These are phyloP conservation scores for Mimachlamys varia DNA, from an alignment of 2,888 invertebrate genomes.

Conservation along the genomic window DNA sequence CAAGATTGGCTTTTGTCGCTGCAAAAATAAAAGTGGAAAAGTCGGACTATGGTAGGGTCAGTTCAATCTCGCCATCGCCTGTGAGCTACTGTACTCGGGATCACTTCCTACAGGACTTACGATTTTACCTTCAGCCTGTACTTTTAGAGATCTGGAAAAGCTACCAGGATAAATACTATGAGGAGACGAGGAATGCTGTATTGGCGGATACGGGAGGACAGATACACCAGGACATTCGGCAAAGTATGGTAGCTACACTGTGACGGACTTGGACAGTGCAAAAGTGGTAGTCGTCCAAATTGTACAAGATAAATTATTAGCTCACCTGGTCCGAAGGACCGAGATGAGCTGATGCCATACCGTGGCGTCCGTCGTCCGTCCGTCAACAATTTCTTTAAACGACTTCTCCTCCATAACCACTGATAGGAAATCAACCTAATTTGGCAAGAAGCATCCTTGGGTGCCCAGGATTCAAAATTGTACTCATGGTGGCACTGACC, in stretches of 20 bases:
- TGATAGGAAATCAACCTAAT: too few relatives aligned
- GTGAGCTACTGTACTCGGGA: conserved; percentile 7
- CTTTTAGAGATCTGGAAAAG: conserved; percentile 12
- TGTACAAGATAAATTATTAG: too few relatives aligned
- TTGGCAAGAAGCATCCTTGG: too few relatives aligned
- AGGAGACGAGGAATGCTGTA: neutral
- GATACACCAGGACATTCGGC: neutral
- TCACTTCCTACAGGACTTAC: neutral
- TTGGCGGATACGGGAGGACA: neutral
- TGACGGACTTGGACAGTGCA: neutral
- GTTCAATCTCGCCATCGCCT: conserved; percentile 13
- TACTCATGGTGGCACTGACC: too few relatives aligned
- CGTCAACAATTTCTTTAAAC: too few relatives aligned
- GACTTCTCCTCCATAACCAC: too few relatives aligned
- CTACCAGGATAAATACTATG: neutral
- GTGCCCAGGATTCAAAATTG: too few relatives aligned
- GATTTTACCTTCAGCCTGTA: neutral
- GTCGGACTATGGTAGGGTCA: neutral
- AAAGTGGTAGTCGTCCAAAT: neutral
- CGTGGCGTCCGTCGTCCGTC: too few relatives aligned
- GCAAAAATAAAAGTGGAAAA: neutral
- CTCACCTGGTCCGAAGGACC: too few relatives aligned
- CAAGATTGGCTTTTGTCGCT: conserved; percentile 16
- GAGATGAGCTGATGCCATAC: too few relatives aligned
- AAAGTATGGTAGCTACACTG: neutral